These are phyloP conservation scores for Glaucidium brasilianum DNA, from an alignment of 2,113 vertebrate genomes.

Conservation along the genomic window DNA sequence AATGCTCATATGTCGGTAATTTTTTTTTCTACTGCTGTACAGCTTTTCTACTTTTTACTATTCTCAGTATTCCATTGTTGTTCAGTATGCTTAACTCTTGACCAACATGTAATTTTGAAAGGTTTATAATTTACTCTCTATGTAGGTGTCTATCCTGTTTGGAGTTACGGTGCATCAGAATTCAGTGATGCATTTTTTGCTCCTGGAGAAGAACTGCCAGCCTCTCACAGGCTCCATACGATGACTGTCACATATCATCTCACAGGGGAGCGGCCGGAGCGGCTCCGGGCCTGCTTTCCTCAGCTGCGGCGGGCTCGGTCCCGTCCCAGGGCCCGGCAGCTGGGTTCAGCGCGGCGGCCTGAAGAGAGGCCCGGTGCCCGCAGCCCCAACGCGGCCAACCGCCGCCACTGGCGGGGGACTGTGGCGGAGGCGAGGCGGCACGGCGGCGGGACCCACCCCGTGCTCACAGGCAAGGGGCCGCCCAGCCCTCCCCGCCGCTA, in stretches of 20 bases:
- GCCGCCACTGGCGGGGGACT: background rate
- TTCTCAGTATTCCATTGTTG: background rate
- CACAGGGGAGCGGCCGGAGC: too few species aligned
- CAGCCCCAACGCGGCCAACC: background rate
- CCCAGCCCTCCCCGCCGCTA: background rate
- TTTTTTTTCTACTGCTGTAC: background rate
- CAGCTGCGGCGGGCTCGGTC: background rate
- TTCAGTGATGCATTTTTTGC: accelerated
- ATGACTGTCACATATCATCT: accelerated
- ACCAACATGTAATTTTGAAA: accelerated
- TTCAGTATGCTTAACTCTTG: too few species aligned
- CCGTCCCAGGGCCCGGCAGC: background rate
- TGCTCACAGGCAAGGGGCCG: too few species aligned
- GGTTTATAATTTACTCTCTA: background rate
- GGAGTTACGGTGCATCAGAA: too few species aligned
- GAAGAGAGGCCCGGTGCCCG: too few species aligned
- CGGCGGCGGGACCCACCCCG: too few species aligned
- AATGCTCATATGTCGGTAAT: accelerated
- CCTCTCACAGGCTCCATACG: accelerated
- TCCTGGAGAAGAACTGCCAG: background rate
- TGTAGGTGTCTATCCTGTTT: accelerated
- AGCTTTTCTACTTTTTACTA: background rate
- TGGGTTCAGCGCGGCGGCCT: background rate
- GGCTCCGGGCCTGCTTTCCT: background rate
- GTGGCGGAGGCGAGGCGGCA: too few species aligned